Percentiles rank a stretch among this genome's conserved stretches.
Evolutionary conservation across 1,140 invertebrate species (phyloP).

Genomic region (Trichonephila clavipes): DNA sequence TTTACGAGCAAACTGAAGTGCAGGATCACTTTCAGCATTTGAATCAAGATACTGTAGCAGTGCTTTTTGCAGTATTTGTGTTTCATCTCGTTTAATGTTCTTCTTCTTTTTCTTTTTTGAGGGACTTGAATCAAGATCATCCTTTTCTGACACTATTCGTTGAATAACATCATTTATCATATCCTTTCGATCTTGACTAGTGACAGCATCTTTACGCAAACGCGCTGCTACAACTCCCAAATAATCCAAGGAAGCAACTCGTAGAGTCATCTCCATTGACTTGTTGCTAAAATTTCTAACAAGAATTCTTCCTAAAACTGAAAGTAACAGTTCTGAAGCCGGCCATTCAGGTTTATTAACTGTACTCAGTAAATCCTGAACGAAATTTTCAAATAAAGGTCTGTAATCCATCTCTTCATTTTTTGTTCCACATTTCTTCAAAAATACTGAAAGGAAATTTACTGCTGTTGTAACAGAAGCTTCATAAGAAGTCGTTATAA

Average conservation of each 20-base stretch:
- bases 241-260: constrained; percentile 98
- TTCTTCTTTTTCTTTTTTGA: constrained; percentile 67
- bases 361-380: constrained; percentile 97
- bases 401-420: constrained; percentile 98
- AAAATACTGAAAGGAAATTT: constrained; percentile 97
- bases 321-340: constrained; percentile 96
- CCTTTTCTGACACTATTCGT: constrained; percentile 87
- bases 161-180: constrained; percentile 95
- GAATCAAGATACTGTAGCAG: constrained; percentile 98
- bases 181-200: constrained; percentile 92
- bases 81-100: constrained; percentile 84
- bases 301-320: constrained; percentile 94
- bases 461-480: constrained; percentile 94
- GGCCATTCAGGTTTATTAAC: constrained; percentile 99
- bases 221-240: constrained; percentile 98
- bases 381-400: constrained; percentile 98
- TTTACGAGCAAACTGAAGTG: constrained; percentile 89
- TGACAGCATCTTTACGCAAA: constrained; percentile 94
- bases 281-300: constrained; percentile 97
- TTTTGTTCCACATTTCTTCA: constrained; percentile 96
- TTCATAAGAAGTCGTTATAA: constrained; percentile 95
- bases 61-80: constrained; percentile 93
- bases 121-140: constrained; percentile 85
- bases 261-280: constrained; percentile 95
- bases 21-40: constrained; percentile 94